Conservation (phyloP, 2,888 invertebrate species). For the Sepioteuthis lessoniana region DNA sequence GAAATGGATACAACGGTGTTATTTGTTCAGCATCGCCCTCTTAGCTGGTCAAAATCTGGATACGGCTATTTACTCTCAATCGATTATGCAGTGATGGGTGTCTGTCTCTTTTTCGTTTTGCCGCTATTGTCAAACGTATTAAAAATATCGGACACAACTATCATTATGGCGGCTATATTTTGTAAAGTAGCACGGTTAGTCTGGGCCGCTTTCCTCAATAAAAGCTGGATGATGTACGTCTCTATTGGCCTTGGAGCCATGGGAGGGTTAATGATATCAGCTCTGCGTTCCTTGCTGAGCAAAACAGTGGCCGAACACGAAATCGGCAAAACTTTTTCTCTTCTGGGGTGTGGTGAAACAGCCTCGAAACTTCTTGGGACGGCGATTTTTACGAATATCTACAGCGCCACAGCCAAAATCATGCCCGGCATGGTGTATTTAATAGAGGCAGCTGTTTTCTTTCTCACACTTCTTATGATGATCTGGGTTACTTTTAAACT, state of each 20-base stretch:
- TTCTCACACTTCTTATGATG: slow-evolving; percentile 59
- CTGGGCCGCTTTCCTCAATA: slow-evolving; percentile 67
- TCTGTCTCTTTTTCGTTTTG: slow-evolving; percentile 69
- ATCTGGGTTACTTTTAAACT: slow-evolving; percentile 58
- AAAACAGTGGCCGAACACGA: slow-evolving; percentile 71
- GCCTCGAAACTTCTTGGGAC: slow-evolving; percentile 70
- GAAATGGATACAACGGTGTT: slow-evolving; percentile 73
- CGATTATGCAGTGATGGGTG: slow-evolving; percentile 73
- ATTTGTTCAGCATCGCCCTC: slow-evolving; percentile 69
- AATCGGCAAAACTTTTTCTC: slow-evolving; percentile 72
- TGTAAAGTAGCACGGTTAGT: slow-evolving; percentile 69
- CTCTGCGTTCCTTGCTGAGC: slow-evolving; percentile 71
- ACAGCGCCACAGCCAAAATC: slow-evolving; percentile 67
- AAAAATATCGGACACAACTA: slow-evolving; percentile 66
- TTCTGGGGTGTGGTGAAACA: slow-evolving; percentile 72
- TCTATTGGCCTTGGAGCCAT: slow-evolving; percentile 70
- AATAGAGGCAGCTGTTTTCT: slow-evolving; percentile 64
- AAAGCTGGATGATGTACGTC: slow-evolving; percentile 70
- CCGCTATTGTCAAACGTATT: slow-evolving; percentile 68
- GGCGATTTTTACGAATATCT: slow-evolving; percentile 69
- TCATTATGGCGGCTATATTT: slow-evolving; percentile 68
- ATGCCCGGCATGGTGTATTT: slow-evolving; percentile 71
- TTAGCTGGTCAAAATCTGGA: slow-evolving; percentile 70
- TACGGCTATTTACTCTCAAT: slow-evolving; percentile 73
- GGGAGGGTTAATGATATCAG: slow-evolving; percentile 70